Conservation (phyloP, 1,140 invertebrate species). For the Amphibalanus amphitrite region DNA sequence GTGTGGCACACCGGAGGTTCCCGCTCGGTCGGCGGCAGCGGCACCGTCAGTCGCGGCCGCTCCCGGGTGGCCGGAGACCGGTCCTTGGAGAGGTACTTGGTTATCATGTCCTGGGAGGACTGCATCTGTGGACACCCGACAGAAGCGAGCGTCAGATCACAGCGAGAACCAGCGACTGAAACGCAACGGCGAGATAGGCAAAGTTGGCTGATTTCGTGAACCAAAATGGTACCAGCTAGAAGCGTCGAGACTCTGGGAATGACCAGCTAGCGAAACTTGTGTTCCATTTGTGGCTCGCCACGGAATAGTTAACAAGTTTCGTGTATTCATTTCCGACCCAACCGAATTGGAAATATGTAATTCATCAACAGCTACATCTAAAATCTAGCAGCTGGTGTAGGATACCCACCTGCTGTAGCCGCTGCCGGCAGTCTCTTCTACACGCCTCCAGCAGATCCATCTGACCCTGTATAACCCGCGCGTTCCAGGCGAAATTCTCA, state of each 20-base stretch:
- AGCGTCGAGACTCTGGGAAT: not conserved
- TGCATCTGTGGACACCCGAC: not conserved
- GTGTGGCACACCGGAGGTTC: not conserved
- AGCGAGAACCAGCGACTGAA: not conserved
- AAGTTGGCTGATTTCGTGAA: not conserved
- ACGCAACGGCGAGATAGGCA: not conserved
- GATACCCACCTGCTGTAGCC: slow-evolving; percentile 24
- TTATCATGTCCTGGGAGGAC: not conserved
- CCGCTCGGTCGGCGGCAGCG: slow-evolving; percentile 6
- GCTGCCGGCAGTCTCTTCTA: slow-evolving; percentile 24
- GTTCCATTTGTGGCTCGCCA: not conserved
- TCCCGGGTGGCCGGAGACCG: not conserved
- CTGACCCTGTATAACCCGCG: slow-evolving; percentile 36
- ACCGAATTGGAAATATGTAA: not conserved
- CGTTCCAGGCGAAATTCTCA: slow-evolving; percentile 41
- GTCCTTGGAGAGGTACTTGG: not conserved
- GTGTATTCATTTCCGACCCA: not conserved
- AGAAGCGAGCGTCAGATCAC: not conserved
- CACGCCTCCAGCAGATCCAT: slow-evolving; percentile 31
- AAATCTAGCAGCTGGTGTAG: not conserved
- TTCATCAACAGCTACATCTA: not conserved
- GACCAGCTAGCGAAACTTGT: not conserved
- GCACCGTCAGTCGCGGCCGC: slow-evolving; percentile 7
- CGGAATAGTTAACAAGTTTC: not conserved
- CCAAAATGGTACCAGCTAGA: not conserved